Base-by-base conservation (phyloP, 2,888 invertebrate genomes). In the Sesia apiformis region DNA sequence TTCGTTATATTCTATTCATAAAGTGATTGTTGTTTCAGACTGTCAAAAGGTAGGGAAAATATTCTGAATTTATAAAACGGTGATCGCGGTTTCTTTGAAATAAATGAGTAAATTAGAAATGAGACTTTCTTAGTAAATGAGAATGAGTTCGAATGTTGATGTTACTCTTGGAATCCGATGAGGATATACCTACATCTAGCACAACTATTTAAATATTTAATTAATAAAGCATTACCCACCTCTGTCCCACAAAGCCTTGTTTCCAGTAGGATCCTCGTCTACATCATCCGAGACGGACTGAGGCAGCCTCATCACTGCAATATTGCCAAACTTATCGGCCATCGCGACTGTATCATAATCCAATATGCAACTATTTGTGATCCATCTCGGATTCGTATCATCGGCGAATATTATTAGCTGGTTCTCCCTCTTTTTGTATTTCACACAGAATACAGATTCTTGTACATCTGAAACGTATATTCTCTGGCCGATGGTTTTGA, bases 231-330 rank as follows among this genome's bases (percentile, higher is more conserved):
- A 23, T 23, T 23, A 56, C 58, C 76, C 70, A 85, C 92, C 94
- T 76, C 96, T 91, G 75, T 96, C 96, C 99, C 99, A 99, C 0
- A 99, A 89, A 0, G 98, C 97, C 80, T 98, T 98, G 72, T 98
- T 98, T 51, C 99, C 99, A 0, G 99, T 99, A 0, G 99, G 99
- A 86, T 99, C 99, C 84, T 99, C 99, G 78, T 99, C 99, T 0
- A 99, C 98, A 76, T 99, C 99, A 82, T 99, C 99, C 39, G 95
- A 96, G 2, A 98, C 95, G 56, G 97, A 96, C 54, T 94, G 93
- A 0, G 99, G 97, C 55, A 98, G 79, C 51, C 98, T 92, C 70
- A 98, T 95, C 56, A 99, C 93, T 56, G 96, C 93, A 63, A 99
- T 91, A 76, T 98, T 99, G 41, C 99, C 99, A 90, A 99, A 99